Evolutionary conservation across 1,140 invertebrate genomes (phyloP), one percentile per base, ranked within the genome.

Genomic region (Heliconius hermathena): DNA sequence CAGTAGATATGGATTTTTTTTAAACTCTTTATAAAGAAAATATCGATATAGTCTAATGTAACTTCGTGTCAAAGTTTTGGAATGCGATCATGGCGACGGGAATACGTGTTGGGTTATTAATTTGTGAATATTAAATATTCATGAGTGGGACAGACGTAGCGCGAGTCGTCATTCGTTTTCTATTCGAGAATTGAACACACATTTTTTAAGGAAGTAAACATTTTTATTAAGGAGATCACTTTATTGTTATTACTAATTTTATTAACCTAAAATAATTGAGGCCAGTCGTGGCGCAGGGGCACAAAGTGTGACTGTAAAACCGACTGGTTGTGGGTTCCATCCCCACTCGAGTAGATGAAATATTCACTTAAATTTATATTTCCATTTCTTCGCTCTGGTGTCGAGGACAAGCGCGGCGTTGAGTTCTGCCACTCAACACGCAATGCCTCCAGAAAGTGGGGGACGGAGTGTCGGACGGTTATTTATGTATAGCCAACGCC

Each of bases 41-140:
- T 90, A 90, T 86, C 84, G 85, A 83, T 83, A 85, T 83, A 85
- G 82, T 71, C 81, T 38, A 75, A 80, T 77, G 60, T 29, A 66
- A 66, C 1, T 73, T 46, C 54, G 26, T 70, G 87, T 90, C 87
- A 71, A 41, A n/a, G 13, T 46, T 78, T 77, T 82, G 84, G 88
- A 89, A 90, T 91, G 89, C 86, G 82, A 76, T 73, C 81, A 81
- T 71, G 71, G 79, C 83, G 81, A 81, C 85, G 82, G 82, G 85
- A 86, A 92, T 90, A 87, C 88, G 86, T 88, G 89, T 91, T 89
- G 89, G 90, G 92, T 91, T 91, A 92, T 92, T 93, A 94, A 92
- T 93, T 93, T 94, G 91, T 93, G 89, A 94, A 93, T 92, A 92
- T 93, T 93, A 91, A 90, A 92, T 94, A 93, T 94, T 92, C 91